These are phyloP conservation scores for Bergia sp. DNA, from an alignment of 92 coral and sea anemone species.

Conservation along the genomic window DNA sequence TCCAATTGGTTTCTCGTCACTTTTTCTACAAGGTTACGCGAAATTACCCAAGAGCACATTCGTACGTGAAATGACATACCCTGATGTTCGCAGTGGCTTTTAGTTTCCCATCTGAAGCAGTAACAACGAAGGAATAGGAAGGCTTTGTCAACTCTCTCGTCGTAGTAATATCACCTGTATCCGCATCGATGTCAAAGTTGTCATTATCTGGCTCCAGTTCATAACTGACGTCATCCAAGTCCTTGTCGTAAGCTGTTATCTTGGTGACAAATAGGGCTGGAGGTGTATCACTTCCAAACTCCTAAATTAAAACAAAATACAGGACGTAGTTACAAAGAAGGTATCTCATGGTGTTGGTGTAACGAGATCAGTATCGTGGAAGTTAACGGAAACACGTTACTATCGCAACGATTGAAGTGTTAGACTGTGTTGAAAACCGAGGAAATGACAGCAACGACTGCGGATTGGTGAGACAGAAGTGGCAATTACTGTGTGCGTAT, in stretches of 20 bases:
- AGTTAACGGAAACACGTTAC: too few species aligned
- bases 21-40: not conserved
- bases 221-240: slow-evolving; percentile 56
- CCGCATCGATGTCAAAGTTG: slow-evolving; percentile 64
- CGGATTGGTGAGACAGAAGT: not conserved
- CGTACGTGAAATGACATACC: slow-evolving; percentile 26
- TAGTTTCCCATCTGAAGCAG: slow-evolving; percentile 78
- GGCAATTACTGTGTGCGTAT: not conserved
- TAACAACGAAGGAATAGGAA: slow-evolving; percentile 74
- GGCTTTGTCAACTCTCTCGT: slow-evolving; percentile 40
- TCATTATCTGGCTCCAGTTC: slow-evolving; percentile 53
- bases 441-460: not conserved
- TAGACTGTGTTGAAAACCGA: too few species aligned
- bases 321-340: too few species aligned
- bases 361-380: too few species aligned
- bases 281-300: not conserved
- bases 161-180: slow-evolving; percentile 75
- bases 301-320: not conserved
- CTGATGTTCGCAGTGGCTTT: slow-evolving; percentile 22
- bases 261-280: slow-evolving; percentile 62
- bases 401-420: too few species aligned
- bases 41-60: too few species aligned
- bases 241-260: slow-evolving; percentile 66
- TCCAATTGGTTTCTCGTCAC: too few species aligned
- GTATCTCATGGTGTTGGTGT: too few species aligned